phyloP scores from a whole-genome alignment of 2,797 vertebrate genomes.

The Luscinia megarhynchos region DNA sequence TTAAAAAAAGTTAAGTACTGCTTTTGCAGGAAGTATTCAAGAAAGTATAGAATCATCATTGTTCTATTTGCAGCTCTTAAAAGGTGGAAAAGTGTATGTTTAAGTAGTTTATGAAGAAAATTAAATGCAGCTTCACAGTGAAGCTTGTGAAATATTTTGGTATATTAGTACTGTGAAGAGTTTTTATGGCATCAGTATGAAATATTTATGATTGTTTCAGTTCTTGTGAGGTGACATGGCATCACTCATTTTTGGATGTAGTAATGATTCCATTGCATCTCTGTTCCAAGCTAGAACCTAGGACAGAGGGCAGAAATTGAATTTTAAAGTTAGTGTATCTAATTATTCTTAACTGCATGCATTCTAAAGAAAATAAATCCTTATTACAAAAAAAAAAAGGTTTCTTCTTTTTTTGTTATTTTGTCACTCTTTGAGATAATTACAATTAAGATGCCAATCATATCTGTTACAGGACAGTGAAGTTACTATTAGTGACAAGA shows the following conservation, averaged over 20 bases:
- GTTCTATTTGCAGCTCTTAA: not conserved
- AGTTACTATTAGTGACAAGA: constrained; percentile 95
- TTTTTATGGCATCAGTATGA: not conserved
- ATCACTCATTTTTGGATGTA: accelerated
- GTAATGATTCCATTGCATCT: not conserved
- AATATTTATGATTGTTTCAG: not conserved
- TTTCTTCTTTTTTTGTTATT: not conserved
- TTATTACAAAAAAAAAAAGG: not conserved
- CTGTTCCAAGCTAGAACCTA: not conserved
- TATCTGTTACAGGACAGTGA: constrained; percentile 89
- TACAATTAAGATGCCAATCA: not conserved
- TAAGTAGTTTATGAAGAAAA: not conserved
- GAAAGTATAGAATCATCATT: not conserved
- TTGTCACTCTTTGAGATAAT: not conserved
- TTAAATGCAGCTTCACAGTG: not conserved
- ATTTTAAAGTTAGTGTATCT: not conserved
- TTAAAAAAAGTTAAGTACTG: not conserved
- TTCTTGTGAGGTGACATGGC: not conserved
- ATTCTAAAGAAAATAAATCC: not conserved
- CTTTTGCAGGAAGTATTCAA: not conserved
- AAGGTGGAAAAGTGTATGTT: not conserved
- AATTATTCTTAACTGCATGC: not conserved
- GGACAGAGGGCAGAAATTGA: not conserved
- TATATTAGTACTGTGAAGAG: not conserved
- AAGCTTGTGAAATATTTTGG: not conserved